Evolutionary conservation across 2,888 invertebrate genomes (phyloP), one percentile per base, ranked within the genome.

Genomic region (Erebia palarica): DNA sequence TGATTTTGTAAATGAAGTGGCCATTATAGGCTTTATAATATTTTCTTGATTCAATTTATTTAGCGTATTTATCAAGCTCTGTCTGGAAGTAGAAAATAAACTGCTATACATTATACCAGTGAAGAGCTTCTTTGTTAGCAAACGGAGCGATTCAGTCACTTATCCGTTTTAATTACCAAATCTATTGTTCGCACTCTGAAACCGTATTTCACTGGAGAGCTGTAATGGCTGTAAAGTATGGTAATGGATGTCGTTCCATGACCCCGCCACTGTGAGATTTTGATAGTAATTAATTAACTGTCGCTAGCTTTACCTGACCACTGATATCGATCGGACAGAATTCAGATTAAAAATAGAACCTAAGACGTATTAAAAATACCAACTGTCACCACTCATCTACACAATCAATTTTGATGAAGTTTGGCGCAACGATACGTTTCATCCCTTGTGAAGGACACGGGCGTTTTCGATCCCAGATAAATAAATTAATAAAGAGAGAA

Each of bases 161-260:
- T 55, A 55, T 55, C 18, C 16, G 18, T 55, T 55, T 66, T 66
- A 66, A 66, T 66, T 66, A 66, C 58, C 10, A 14, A 66, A 59
- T 59, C 59, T 36, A 36, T 59, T 61, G 44, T 44, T 61, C 16
- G 16, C 42, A 61, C 49, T 16, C 67, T 27, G 27, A 14, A 36
- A 47, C n/a, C 59, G 51, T 5, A 58, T 58, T 66, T 21, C 18
- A 55, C 55, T 55, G 16, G 55, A 16, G 55, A 55, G 55, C 9
- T 18, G 18, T 55, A 55, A 55, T 16, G 55, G 47, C 11, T 47
- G 13, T 47, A 13, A 47, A 47, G 47, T 47, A 47, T 10, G 55
- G 55, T 18, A 55, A 55, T 55, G 10, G 16, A 55, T 55, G 16
- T 16, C 53, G 53, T 53, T 53, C 9, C 53, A 10, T 53, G 16